phyloP scores from a whole-genome alignment of 1,140 invertebrate species.

The Galleria mellonella region DNA sequence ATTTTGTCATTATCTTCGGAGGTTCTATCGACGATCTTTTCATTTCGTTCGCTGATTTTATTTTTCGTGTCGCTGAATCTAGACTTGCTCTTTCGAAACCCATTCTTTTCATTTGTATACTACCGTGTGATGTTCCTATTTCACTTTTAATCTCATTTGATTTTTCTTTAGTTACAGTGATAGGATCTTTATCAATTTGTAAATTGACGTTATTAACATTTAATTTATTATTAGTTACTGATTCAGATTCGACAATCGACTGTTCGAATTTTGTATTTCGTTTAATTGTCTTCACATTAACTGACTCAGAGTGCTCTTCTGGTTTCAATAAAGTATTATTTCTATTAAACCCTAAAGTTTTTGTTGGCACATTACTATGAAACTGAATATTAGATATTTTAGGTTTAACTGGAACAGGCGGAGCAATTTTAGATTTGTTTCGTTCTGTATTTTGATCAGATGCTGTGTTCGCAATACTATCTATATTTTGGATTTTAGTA shows the following conservation, averaged over 20 bases:
- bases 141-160: constrained; percentile 11
- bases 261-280: constrained; percentile 34
- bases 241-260: constrained; percentile 32
- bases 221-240: constrained; percentile 27
- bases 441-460: constrained; percentile 6
- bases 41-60: constrained; percentile 25
- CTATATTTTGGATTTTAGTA: constrained; percentile 22
- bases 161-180: constrained; percentile 8
- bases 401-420: constrained; percentile 65
- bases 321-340: constrained; percentile 27
- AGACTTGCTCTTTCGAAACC: constrained; percentile 69
- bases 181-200: constrained; percentile 10
- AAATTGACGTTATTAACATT: neutral
- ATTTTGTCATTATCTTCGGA: constrained; percentile 53
- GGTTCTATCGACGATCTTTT: constrained; percentile 15
- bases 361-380: constrained; percentile 22
- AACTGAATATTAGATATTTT: constrained; percentile 43
- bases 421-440: constrained; percentile 51
- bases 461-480: constrained; percentile 4
- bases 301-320: constrained; percentile 35
- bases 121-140: constrained; percentile 32
- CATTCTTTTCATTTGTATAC: constrained; percentile 62
- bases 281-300: constrained; percentile 38
- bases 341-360: constrained; percentile 13
- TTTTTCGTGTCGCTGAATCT: constrained; percentile 60